A percentile compares a stretch with the other conserved stretches of the same genome.
phyloP scores from a whole-genome alignment of 2,113 vertebrate genomes.

The Grammomys dolichurus region DNA sequence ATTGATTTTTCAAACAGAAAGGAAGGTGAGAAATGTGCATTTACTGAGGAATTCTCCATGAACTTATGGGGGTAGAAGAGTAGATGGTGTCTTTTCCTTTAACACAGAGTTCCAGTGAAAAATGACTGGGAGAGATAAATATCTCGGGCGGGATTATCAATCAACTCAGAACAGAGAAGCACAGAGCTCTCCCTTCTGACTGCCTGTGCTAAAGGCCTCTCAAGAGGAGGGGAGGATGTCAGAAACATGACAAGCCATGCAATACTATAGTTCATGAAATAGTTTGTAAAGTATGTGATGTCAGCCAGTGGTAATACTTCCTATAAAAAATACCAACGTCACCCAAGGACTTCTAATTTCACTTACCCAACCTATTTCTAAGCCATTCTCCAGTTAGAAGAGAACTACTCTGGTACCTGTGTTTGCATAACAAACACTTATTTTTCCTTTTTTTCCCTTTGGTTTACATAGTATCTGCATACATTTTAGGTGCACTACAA shows the following conservation, averaged over 20 bases:
- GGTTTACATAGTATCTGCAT: neutral
- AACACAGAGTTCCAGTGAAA: neutral
- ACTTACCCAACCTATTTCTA: neutral
- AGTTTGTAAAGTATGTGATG: neutral
- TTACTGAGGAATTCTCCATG: neutral
- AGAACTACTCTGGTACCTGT: neutral
- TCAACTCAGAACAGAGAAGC: neutral
- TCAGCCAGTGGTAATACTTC: conserved; percentile 14
- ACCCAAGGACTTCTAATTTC: neutral
- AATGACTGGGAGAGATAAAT: neutral
- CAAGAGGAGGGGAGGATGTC: neutral
- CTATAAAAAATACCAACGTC: neutral
- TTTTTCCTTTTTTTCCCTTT: neutral
- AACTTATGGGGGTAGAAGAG: neutral
- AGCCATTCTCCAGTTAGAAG: neutral
- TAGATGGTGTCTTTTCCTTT: neutral
- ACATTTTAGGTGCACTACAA: neutral
- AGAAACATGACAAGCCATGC: neutral
- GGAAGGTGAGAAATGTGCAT: neutral
- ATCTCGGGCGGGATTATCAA: neutral
- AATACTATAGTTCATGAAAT: neutral
- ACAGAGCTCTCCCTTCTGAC: neutral
- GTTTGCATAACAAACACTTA: neutral
- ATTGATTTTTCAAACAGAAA: conserved; percentile 39
- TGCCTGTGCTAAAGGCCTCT: neutral